Percentiles rank a stretch among this genome's conserved stretches.
Conservation (phyloP, 2,113 vertebrate genomes). For the Gopherus evgoodei region DNA sequence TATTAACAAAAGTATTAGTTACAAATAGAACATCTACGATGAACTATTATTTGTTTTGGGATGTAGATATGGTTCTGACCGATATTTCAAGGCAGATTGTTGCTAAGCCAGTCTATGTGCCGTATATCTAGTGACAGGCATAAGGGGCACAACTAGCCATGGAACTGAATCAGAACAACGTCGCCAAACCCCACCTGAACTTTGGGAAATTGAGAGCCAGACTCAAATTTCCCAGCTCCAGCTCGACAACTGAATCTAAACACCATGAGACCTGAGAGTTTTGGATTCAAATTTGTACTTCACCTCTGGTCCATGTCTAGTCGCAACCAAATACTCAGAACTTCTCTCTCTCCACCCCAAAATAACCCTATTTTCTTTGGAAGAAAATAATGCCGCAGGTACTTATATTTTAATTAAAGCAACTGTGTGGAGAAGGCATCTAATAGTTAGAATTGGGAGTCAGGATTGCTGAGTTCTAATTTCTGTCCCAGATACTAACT, state of each 20-base stretch:
- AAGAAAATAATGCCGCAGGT: background rate
- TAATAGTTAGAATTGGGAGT: background rate
- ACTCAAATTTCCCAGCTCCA: background rate
- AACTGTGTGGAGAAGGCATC: background rate
- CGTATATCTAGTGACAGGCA: background rate
- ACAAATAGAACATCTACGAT: conserved; percentile 57
- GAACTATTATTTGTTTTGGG: conserved; percentile 1
- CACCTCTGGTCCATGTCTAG: background rate
- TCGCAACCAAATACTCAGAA: background rate
- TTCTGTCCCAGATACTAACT: background rate
- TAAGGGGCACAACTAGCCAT: background rate
- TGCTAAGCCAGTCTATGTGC: background rate
- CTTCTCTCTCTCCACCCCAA: background rate
- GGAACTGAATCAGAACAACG: background rate
- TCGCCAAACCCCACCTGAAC: background rate
- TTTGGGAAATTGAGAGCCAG: background rate
- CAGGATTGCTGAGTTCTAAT: background rate
- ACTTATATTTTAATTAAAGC: background rate
- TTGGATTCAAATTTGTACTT: background rate
- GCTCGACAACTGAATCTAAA: background rate
- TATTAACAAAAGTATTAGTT: conserved; percentile 36
- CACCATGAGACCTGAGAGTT: background rate
- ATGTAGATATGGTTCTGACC: background rate
- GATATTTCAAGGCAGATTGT: background rate
- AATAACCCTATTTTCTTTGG: background rate